phyloP scores from a whole-genome alignment of 2,888 invertebrate genomes.

The Danaus chrysippus region DNA sequence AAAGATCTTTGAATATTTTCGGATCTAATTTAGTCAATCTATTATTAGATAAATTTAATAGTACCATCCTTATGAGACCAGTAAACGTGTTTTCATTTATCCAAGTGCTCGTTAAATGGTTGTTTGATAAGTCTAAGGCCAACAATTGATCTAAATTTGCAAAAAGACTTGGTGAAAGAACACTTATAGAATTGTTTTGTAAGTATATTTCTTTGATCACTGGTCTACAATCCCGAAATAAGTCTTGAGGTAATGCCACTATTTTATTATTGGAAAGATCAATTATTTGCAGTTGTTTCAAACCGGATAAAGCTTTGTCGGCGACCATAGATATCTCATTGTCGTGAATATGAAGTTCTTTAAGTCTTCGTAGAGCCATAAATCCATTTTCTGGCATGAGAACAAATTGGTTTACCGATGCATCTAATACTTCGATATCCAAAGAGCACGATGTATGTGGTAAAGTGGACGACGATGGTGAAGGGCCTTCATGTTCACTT shows the following conservation, averaged over 20 bases:
- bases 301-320: constrained; percentile 88
- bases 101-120: constrained; percentile 92
- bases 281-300: constrained; percentile 89
- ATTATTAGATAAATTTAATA: constrained; percentile 92
- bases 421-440: constrained; percentile 90
- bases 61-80: constrained; percentile 91
- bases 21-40: constrained; percentile 89
- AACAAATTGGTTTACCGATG: constrained; percentile 91
- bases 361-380: constrained; percentile 86
- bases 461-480: constrained; percentile 58
- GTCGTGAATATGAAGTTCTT: constrained; percentile 89
- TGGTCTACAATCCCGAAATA: constrained; percentile 88
- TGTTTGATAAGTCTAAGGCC: constrained; percentile 90
- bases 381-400: constrained; percentile 90
- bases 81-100: constrained; percentile 91
- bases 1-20: constrained; percentile 90
- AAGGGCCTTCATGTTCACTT: constrained; percentile 78
- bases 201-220: constrained; percentile 93
- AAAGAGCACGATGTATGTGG: constrained; percentile 83
- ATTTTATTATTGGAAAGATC: constrained; percentile 95
- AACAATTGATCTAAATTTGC: constrained; percentile 90
- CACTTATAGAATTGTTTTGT: constrained; percentile 94
- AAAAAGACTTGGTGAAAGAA: constrained; percentile 90
- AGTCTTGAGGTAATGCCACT: constrained; percentile 89
- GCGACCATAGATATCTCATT: constrained; percentile 94